These are phyloP conservation scores for Acrocephalus arundinaceus DNA, from an alignment of 2,113 vertebrate genomes.

Conservation along the genomic window DNA sequence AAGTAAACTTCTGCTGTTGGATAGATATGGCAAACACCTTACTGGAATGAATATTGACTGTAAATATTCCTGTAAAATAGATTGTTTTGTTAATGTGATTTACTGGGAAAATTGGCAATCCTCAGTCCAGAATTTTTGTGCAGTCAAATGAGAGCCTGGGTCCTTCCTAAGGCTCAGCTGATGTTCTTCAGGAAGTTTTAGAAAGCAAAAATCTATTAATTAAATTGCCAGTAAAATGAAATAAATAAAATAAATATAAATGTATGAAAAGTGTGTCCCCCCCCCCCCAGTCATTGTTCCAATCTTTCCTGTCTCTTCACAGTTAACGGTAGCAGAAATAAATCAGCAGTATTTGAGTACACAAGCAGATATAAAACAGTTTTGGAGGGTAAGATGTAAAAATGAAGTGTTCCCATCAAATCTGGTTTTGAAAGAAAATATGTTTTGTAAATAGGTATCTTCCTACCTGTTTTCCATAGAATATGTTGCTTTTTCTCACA, in stretches of 20 bases:
- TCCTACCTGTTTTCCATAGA: not conserved
- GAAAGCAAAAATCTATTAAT: not conserved
- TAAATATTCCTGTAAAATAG: not conserved
- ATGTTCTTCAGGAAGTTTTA: not conserved
- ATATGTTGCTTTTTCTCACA: not conserved
- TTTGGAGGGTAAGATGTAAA: not conserved
- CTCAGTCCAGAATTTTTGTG: not conserved
- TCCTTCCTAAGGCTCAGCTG: not conserved
- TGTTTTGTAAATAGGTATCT: not conserved
- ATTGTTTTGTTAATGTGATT: not conserved
- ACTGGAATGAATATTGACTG: not conserved
- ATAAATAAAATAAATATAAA: not conserved
- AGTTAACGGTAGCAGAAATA: not conserved
- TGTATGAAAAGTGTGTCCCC: not conserved
- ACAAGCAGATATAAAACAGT: not conserved
- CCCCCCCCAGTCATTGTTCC: not conserved
- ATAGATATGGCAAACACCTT: not conserved
- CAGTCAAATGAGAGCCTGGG: not conserved
- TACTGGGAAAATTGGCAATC: not conserved
- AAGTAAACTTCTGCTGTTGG: not conserved
- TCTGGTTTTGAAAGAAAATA: not conserved
- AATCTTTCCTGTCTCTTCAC: not conserved
- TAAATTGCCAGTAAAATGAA: not conserved
- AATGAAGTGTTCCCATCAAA: not conserved
- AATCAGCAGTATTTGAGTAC: not conserved